Evolutionary conservation across 30 jellyfish, hydroid and myxozoan species (phyloP).

Genomic region (Hydractinia symbiolongicarpus): DNA sequence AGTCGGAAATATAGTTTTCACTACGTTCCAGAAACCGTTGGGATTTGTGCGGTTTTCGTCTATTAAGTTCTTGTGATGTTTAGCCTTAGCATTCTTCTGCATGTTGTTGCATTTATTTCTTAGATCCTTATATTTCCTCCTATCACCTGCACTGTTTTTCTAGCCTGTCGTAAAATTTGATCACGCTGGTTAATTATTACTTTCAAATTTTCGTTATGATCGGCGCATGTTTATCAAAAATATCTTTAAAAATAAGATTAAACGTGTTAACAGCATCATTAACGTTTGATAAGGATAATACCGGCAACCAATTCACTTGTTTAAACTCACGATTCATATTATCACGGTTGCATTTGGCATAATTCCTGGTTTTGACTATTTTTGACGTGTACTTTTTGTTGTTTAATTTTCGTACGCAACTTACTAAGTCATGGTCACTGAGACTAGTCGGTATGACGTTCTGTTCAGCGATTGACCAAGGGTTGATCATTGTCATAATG

Average conservation of each 20-base stretch:
- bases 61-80: slow-evolving; percentile 19
- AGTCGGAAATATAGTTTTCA: background rate
- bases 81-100: slow-evolving; percentile 14
- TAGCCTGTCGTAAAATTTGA: slow-evolving; percentile 7
- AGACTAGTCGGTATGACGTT: background rate
- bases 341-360: background rate
- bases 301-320: slow-evolving; percentile 15
- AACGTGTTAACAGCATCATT: background rate
- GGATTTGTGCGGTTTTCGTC: slow-evolving; percentile 29
- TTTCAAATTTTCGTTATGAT: background rate
- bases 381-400: background rate
- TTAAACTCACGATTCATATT: slow-evolving; percentile 6
- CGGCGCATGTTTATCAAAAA: slow-evolving; percentile 2
- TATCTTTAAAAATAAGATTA: background rate
- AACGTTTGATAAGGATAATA: slow-evolving; percentile 7
- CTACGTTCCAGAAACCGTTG: background rate
- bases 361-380: slow-evolving; percentile 5
- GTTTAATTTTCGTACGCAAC: slow-evolving; percentile 5
- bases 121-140: slow-evolving; percentile 9
- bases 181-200: slow-evolving; percentile 12
- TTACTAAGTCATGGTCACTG: slow-evolving; percentile 16
- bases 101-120: slow-evolving; percentile 19
- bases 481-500: slow-evolving; percentile 8
- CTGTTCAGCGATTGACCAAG: background rate
- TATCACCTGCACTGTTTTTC: slow-evolving; percentile 22